Evolutionary conservation across 2,113 vertebrate species (phyloP), one percentile per base, ranked within the genome.

Genomic region (Dendropsophus ebraccatus): DNA sequence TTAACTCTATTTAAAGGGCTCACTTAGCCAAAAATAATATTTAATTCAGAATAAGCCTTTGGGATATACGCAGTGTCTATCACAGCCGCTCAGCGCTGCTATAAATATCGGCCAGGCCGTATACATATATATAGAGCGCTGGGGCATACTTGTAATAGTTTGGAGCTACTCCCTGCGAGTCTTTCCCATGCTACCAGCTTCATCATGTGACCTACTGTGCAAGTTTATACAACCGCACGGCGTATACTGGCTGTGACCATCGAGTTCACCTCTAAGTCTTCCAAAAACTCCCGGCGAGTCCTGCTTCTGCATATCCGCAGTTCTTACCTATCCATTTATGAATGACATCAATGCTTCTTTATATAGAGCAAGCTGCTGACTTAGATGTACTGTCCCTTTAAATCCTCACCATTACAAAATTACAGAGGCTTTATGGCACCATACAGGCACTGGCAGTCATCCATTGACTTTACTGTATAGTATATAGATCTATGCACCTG

Each of bases 1-100:
- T 96, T 94, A 93, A 94, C 94, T 92, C 91, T 96, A 95, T 96
- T 96, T 96, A 95, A 93, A 94, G 87, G 95, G 92, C 88, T 87
- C 91, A 91, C 88, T 91, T 92, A 91, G 95, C 96, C 96, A 97
- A 96, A 93, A 92, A 96, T 95, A 97, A 97, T 95, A 97, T 95
- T 96, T 94, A 94, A 95, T 90, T 93, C 91, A 94, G 95, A 96
- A 96, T 94, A 96, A 89, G 94, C 94, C 93, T 94, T n/a, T 73
- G 75, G 93, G 94, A 93, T 91, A 94, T 94, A 94, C 92, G 93
- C 92, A 94, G 92, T 92, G 94, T 93, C 90, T 91, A 91, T 94
- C 93, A 93, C 93, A 94, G 93, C 92, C 94, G 93, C 92, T 90
- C 90, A 76, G 83, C 85, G 86, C 92, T 90, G 92, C 93, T 94